These are phyloP conservation scores for Conopomorpha cramerella DNA, from an alignment of 1,140 invertebrate genomes.

Conservation along the genomic window DNA sequence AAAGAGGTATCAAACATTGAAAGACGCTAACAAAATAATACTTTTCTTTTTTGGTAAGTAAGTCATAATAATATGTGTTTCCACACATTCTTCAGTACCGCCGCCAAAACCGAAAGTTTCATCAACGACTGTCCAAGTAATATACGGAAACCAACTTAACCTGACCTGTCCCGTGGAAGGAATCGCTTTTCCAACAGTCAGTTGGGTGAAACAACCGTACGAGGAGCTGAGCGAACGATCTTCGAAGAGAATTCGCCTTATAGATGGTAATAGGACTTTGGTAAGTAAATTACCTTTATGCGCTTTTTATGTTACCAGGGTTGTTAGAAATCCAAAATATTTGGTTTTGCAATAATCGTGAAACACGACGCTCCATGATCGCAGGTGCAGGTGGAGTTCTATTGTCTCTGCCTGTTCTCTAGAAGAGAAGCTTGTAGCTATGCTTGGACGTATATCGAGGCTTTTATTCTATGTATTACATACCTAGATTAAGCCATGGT, in stretches of 20 bases:
- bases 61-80: constrained; percentile 1
- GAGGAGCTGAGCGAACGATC: constrained; percentile 21
- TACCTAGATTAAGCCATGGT: too few relatives aligned
- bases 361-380: too few relatives aligned
- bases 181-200: constrained; percentile 22
- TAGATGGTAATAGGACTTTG: constrained; percentile 30
- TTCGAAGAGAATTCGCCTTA: constrained; percentile 14
- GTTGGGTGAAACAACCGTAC: constrained; percentile 50
- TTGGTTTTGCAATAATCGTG: too few relatives aligned
- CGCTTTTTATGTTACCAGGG: too few relatives aligned
- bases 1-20: too few relatives aligned
- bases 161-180: constrained; percentile 36
- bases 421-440: too few relatives aligned
- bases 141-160: constrained; percentile 17
- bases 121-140: constrained; percentile 8
- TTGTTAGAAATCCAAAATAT: too few relatives aligned
- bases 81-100: constrained; percentile 20
- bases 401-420: too few relatives aligned
- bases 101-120: constrained; percentile 36
- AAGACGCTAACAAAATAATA: too few relatives aligned
- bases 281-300: constrained; percentile 27
- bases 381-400: too few relatives aligned
- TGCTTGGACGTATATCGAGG: too few relatives aligned
- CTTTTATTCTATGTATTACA: too few relatives aligned
- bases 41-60: constrained; percentile 2